phyloP scores from a whole-genome alignment of 2,888 invertebrate species.

The Amphipoea oculea region DNA sequence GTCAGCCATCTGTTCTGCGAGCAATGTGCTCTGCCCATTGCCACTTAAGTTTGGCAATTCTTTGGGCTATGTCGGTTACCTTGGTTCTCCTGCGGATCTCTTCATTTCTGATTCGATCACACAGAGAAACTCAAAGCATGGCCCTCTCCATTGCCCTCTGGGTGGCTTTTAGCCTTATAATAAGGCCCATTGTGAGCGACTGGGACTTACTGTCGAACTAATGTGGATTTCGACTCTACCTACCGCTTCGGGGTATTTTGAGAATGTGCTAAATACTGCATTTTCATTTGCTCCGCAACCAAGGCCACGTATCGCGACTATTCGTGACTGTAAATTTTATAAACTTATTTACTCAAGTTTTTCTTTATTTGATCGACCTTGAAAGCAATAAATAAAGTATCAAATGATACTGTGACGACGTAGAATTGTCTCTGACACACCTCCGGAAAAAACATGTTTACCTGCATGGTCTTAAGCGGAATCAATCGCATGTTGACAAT shows the following conservation, averaged over 20 bases:
- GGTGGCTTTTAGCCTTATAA: no score
- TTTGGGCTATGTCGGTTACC: no score
- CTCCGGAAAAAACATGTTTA: conserved; percentile 32
- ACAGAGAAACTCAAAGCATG: no score
- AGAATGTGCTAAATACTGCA: not conserved
- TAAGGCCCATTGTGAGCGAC: no score
- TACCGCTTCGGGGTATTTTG: not conserved
- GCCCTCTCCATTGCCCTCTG: no score
- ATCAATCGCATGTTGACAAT: conserved; percentile 12
- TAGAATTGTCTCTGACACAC: conserved; percentile 44
- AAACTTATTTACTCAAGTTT: conserved; percentile 39
- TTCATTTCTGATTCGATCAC: no score
- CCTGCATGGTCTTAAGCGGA: conserved; percentile 1
- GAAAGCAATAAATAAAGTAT: conserved; percentile 4
- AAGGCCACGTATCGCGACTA: conserved; percentile 8
- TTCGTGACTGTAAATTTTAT: conserved; percentile 11
- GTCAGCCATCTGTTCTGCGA: no score
- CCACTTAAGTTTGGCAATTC: no score
- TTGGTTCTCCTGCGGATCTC: no score
- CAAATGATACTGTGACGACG: conserved; percentile 7
- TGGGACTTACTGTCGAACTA: not conserved
- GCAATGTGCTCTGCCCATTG: no score
- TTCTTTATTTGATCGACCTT: conserved; percentile 28
- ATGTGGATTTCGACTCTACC: not conserved
- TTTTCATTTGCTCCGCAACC: conserved; percentile 4